phyloP scores from a whole-genome alignment of 2,888 invertebrate species.

The Megamerina dolium region DNA sequence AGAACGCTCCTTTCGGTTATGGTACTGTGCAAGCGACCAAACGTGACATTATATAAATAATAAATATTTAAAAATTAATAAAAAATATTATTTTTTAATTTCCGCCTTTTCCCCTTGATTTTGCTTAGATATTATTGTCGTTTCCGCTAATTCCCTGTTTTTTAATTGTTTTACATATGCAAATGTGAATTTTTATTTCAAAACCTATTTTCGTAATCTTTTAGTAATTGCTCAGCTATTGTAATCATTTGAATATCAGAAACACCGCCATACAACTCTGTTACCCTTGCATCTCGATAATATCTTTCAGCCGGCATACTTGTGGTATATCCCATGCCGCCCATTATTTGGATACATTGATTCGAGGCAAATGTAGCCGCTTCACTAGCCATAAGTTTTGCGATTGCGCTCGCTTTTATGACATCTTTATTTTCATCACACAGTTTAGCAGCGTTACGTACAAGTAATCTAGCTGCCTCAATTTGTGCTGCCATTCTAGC shows the following conservation, averaged over 20 bases:
- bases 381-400: slow-evolving; percentile 66
- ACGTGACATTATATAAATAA: too few relatives aligned
- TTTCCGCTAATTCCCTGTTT: too few relatives aligned
- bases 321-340: slow-evolving; percentile 65
- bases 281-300: slow-evolving; percentile 71
- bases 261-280: slow-evolving; percentile 75
- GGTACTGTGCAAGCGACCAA: too few relatives aligned
- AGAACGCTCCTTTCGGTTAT: slow-evolving; percentile 27
- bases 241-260: slow-evolving; percentile 70
- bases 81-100: too few relatives aligned
- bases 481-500: slow-evolving; percentile 66
- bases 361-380: slow-evolving; percentile 64
- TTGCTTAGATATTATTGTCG: too few relatives aligned
- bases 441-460: slow-evolving; percentile 63
- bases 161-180: too few relatives aligned
- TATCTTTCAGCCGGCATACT: slow-evolving; percentile 68
- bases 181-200: too few relatives aligned
- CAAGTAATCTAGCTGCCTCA: slow-evolving; percentile 63
- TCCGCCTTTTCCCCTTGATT: too few relatives aligned
- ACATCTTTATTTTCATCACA: slow-evolving; percentile 51
- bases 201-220: too few relatives aligned
- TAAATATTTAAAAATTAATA: too few relatives aligned
- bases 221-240: slow-evolving; percentile 56
- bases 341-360: slow-evolving; percentile 68
- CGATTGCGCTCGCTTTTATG: slow-evolving; percentile 68